Evolutionary conservation across 2,888 invertebrate genomes (phyloP).

Genomic region (Anthophora plumipes): DNA sequence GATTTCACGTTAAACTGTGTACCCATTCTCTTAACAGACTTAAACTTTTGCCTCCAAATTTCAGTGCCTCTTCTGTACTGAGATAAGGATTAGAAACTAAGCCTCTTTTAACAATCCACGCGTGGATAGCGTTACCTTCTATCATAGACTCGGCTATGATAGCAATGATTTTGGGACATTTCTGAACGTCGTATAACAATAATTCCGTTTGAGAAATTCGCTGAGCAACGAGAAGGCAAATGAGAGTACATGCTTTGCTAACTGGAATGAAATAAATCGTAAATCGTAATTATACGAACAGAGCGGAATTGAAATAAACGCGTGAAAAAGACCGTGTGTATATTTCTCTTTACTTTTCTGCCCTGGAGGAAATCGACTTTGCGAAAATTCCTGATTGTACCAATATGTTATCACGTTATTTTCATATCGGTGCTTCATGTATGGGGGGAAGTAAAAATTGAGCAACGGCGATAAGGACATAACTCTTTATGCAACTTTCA

Average conservation of each 20-base stretch:
- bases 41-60: constrained; percentile 79
- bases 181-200: constrained; percentile 70
- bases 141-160: constrained; percentile 86
- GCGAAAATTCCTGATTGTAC: constrained; percentile 87
- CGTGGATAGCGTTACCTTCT: constrained; percentile 87
- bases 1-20: constrained; percentile 35
- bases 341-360: constrained; percentile 77
- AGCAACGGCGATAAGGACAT: constrained; percentile 79
- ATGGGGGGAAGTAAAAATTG: constrained; percentile 74
- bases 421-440: constrained; percentile 65
- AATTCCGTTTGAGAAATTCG: constrained; percentile 72
- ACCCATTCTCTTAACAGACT: constrained; percentile 82
- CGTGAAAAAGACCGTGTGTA: neutral
- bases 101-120: constrained; percentile 75
- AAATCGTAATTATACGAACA: neutral
- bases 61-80: constrained; percentile 82
- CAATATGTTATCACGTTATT: constrained; percentile 84
- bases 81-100: constrained; percentile 80
- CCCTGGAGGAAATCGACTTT: constrained; percentile 86
- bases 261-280: constrained; percentile 75
- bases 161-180: constrained; percentile 82
- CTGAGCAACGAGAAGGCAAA: constrained; percentile 86
- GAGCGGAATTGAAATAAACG: neutral
- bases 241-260: constrained; percentile 88
- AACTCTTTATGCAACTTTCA: constrained; percentile 56